Evolutionary conservation across 2,113 vertebrate species (phyloP).

Genomic region (Lophius piscatorius): DNA sequence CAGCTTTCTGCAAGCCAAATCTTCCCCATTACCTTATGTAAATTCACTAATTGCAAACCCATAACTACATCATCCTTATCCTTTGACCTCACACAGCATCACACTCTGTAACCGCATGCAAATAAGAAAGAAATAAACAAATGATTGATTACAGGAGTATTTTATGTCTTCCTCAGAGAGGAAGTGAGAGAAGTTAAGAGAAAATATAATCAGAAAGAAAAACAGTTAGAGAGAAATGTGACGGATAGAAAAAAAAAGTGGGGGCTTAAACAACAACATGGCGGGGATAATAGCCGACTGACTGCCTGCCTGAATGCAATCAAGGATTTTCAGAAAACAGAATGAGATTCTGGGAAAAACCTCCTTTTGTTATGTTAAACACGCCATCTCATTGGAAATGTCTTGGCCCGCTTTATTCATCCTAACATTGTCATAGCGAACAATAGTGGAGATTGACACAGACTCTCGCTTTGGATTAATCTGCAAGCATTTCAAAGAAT

Average conservation of each 20-base stretch:
- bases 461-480: constrained; percentile 66
- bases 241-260: constrained; percentile 19
- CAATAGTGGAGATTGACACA: constrained; percentile 70
- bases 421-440: constrained; percentile 64
- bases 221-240: constrained; percentile 12
- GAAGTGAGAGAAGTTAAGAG: constrained; percentile 10
- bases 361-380: constrained; percentile 78
- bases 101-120: constrained; percentile 32
- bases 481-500: constrained; percentile 64
- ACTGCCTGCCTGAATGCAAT: constrained; percentile 66
- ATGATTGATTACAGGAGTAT: constrained; percentile 39
- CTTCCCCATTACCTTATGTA: constrained; percentile 74
- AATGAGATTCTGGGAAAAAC: constrained; percentile 67
- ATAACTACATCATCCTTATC: constrained; percentile 58
- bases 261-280: constrained; percentile 58
- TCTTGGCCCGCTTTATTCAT: constrained; percentile 66
- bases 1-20: constrained; percentile 61
- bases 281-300: constrained; percentile 58
- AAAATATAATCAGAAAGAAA: not conserved
- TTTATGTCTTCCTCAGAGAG: constrained; percentile 52
- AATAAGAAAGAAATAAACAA: constrained; percentile 56
- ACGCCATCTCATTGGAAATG: constrained; percentile 59
- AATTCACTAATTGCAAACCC: constrained; percentile 76
- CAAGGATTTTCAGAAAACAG: constrained; percentile 60
- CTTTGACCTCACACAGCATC: constrained; percentile 52